Evolutionary conservation across 64 coral and sea anemone species (phyloP).

Genomic region (Acropora yongei): DNA sequence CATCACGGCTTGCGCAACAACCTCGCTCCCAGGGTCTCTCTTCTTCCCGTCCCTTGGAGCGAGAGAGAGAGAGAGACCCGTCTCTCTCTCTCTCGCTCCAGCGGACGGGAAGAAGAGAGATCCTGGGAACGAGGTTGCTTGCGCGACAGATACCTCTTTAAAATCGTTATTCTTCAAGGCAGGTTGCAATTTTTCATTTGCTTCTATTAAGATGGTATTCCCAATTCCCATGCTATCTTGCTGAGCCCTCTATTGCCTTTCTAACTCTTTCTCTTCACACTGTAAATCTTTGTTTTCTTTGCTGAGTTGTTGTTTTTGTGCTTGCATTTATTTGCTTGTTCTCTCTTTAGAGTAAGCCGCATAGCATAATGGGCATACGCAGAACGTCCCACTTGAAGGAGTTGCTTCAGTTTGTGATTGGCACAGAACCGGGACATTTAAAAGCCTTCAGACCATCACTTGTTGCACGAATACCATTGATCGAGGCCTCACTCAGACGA

Average conservation of each 20-base stretch:
- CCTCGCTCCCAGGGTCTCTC: no score
- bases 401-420: constrained; percentile 36
- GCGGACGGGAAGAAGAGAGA: no score
- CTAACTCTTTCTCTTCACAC: constrained; percentile 37
- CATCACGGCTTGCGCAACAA: constrained; percentile 58
- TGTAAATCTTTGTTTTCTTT: not conserved
- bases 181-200: constrained; percentile 46
- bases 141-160: not conserved
- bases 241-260: constrained; percentile 27
- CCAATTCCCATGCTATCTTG: constrained; percentile 46
- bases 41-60: no score
- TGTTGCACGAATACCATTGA: no score
- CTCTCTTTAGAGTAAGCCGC: constrained; percentile 36
- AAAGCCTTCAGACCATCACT: constrained; percentile 48
- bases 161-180: constrained; percentile 67
- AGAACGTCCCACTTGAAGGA: constrained; percentile 54
- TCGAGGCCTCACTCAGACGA: no score
- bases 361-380: constrained; percentile 61
- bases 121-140: no score
- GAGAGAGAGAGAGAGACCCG: no score
- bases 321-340: not conserved
- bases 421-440: constrained; percentile 61
- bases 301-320: not conserved
- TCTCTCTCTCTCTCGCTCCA: no score
- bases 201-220: constrained; percentile 8